These are phyloP conservation scores for Rhabditoides inermis DNA, from an alignment of 2,888 invertebrate species.

Conservation along the genomic window DNA sequence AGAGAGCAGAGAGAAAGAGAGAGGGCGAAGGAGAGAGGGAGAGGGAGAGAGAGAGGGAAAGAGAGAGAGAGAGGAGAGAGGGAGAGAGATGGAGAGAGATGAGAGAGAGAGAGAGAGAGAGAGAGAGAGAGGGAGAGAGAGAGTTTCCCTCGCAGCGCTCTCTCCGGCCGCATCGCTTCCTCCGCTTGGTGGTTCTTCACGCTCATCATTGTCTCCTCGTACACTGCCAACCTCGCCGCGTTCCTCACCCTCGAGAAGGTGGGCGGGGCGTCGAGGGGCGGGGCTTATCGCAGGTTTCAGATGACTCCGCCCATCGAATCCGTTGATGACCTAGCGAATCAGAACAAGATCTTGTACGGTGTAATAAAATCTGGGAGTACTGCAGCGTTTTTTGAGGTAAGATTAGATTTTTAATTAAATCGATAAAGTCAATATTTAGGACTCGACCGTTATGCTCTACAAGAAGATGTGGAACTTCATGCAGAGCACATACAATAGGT, in stretches of 20 bases:
- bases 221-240: constrained; percentile 95
- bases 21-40: neutral
- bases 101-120: neutral
- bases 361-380: constrained; percentile 70
- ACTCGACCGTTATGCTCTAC: constrained; percentile 75
- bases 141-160: constrained; percentile 12
- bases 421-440: constrained; percentile 57
- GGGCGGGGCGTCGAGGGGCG: neutral
- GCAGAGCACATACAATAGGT: constrained; percentile 63
- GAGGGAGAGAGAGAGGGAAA: neutral
- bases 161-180: constrained; percentile 77
- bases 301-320: constrained; percentile 83
- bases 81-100: neutral
- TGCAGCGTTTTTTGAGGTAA: constrained; percentile 75
- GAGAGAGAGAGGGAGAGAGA: neutral
- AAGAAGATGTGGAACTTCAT: constrained; percentile 89
- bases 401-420: neutral
- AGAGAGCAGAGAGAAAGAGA: constrained; percentile 42
- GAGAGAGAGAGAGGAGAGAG: neutral
- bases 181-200: constrained; percentile 99
- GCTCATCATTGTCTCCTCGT: constrained; percentile 65
- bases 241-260: constrained; percentile 78
- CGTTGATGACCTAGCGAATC: constrained; percentile 78
- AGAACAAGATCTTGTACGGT: constrained; percentile 85
- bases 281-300: constrained; percentile 1